Percentiles rank a stretch among this genome's conserved stretches.
Evolutionary conservation across 2,888 invertebrate species (phyloP).

Genomic region (Drepanosiphum platanoidis): DNA sequence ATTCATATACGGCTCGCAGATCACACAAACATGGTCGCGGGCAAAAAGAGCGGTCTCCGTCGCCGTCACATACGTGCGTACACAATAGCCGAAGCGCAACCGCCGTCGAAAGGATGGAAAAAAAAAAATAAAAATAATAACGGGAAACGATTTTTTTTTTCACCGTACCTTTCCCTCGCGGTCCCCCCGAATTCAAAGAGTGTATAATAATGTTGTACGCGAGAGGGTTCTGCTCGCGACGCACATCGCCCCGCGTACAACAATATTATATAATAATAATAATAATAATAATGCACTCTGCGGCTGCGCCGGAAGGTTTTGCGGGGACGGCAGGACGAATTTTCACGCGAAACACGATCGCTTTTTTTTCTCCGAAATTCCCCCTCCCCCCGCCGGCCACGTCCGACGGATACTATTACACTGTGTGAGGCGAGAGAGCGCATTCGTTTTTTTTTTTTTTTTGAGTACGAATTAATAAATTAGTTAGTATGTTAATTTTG

Average conservation of each 20-base stretch:
- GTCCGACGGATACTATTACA: no score
- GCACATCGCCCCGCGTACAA: background rate
- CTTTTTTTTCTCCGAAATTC: background rate
- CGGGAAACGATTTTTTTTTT: constrained; percentile 55
- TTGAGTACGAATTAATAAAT: no score
- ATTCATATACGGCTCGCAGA: background rate
- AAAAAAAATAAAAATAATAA: constrained; percentile 9
- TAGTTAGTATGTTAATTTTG: no score
- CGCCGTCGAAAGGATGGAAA: background rate
- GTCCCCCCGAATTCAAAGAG: constrained; percentile 27
- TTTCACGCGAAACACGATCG: constrained; percentile 8
- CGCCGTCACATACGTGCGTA: background rate
- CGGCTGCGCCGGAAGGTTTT: background rate
- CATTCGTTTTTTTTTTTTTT: no score
- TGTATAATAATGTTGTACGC: background rate
- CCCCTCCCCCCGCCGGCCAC: no score
- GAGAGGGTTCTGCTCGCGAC: background rate
- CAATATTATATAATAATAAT: background rate
- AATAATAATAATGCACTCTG: no score
- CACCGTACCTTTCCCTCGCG: constrained; percentile 23
- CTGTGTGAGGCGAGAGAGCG: no score
- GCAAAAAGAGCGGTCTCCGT: constrained; percentile 32
- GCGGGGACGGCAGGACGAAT: background rate
- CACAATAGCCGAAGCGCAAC: constrained; percentile 21
- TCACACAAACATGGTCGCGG: background rate